Percentiles rank a stretch among this genome's conserved stretches.
These are phyloP conservation scores for Ips nitidus DNA, from an alignment of 1,140 invertebrate genomes.

Conservation along the genomic window DNA sequence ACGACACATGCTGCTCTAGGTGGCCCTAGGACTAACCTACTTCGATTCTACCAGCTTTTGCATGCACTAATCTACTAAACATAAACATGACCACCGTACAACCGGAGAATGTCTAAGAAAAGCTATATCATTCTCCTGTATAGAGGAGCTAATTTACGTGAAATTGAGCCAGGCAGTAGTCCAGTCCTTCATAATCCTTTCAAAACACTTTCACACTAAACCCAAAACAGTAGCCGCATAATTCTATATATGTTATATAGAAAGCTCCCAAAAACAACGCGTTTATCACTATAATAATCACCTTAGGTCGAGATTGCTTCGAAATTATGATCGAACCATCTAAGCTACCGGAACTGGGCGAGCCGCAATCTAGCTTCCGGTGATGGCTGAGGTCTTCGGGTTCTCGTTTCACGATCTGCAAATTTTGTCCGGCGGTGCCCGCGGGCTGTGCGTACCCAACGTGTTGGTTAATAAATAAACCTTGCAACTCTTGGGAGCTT, in stretches of 20 bases:
- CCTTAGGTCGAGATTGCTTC: slow-evolving; percentile 52
- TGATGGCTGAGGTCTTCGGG: slow-evolving; percentile 65
- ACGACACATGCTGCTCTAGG: slow-evolving; percentile 36
- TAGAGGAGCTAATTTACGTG: too few relatives aligned
- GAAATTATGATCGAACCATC: slow-evolving; percentile 50
- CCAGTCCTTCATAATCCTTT: too few relatives aligned
- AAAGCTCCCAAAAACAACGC: background rate
- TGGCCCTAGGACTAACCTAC: slow-evolving; percentile 44
- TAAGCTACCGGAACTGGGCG: slow-evolving; percentile 47
- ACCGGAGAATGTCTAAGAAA: slow-evolving; percentile 28
- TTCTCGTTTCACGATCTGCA: slow-evolving; percentile 63
- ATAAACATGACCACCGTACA: slow-evolving; percentile 1
- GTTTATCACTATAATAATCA: slow-evolving; percentile 39
- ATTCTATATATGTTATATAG: background rate
- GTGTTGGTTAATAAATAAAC: slow-evolving; percentile 64
- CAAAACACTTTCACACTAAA: background rate
- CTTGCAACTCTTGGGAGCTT: slow-evolving; percentile 58
- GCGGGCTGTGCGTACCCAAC: slow-evolving; percentile 48
- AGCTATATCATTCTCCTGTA: slow-evolving; percentile 32
- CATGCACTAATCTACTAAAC: slow-evolving; percentile 39
- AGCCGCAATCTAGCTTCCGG: slow-evolving; percentile 50
- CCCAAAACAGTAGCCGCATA: background rate
- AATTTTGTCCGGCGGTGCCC: slow-evolving; percentile 51
- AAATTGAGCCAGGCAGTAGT: too few relatives aligned
- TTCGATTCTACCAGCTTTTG: slow-evolving; percentile 33